Base-by-base conservation (phyloP, 2,113 vertebrate genomes). In the Percopsis transmontana region DNA sequence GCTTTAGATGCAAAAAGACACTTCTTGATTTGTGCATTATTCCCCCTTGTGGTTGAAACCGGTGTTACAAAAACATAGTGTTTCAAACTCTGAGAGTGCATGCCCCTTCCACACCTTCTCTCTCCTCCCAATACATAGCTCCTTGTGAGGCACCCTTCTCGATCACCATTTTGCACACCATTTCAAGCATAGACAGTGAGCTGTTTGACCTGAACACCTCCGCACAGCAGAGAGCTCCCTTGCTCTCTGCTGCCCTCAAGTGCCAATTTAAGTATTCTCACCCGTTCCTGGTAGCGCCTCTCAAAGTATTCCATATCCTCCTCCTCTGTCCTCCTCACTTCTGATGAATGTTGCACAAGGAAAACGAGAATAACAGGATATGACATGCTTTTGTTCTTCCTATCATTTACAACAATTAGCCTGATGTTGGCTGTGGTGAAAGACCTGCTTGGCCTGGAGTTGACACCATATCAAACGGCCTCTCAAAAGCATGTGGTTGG, bases 221-320 rank as follows among this genome's bases (percentile, higher is more conserved):
- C 48, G 68, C 18, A 40, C 52, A 66, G 6, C 15, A 14, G 33
- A 39, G 70, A 62, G 33, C 38, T 53, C 5, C 11, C 33, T 21
- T 83, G 81, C 77, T 74, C 83, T 85, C 52, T 88, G 81, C 86
- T 86, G 86, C 88, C 84, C 80, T 82, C 86, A 40, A 42, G 76
- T 82, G 88, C 16, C 50, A 54, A 42, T 61, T 20, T n/a, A 81
- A 84, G 21, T 61, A 62, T 21, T 24, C 91, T 86, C 87, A 82
- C 90, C 89, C 47, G 79, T 71, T 93, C 91, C 77, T 93, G 92
- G 56, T 92, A 92, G 13, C 27, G 42, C 52, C 84, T 90, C 87
- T 94, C 93, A 84, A 93, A 95, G 73, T 87, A 91, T 81, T 88
- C 85, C 90, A 92, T 91, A 65, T 93, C 90, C 19, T 92, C 89